Conservation (phyloP, 2,888 invertebrate genomes). For the Boloria euphrosyne region DNA sequence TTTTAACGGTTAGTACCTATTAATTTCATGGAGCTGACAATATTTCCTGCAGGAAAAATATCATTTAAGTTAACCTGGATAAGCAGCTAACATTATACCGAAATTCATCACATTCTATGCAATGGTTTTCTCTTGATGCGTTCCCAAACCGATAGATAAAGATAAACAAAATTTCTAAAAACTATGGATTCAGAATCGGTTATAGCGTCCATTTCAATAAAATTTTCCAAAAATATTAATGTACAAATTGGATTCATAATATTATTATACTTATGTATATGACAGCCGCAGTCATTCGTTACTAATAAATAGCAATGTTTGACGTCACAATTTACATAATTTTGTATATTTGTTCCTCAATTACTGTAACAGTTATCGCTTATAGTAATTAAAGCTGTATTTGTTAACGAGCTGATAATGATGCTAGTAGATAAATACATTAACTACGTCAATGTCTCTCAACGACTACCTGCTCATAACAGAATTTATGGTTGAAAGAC, state of each 20-base stretch:
- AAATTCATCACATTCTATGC: too few species aligned
- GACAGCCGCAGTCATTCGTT: slow-evolving; percentile 18
- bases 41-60: too few species aligned
- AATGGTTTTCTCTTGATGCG: too few species aligned
- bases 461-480: slow-evolving; percentile 17
- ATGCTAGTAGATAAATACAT: slow-evolving; percentile 25
- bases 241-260: background rate
- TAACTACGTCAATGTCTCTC: slow-evolving; percentile 32
- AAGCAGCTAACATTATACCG: too few species aligned
- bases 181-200: too few species aligned
- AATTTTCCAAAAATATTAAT: background rate
- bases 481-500: slow-evolving; percentile 15
- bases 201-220: background rate
- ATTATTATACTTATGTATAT: slow-evolving; percentile 6
- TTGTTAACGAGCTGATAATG: slow-evolving; percentile 38
- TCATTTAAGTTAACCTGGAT: too few species aligned
- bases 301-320: slow-evolving; percentile 27
- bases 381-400: slow-evolving; percentile 31
- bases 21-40: too few species aligned
- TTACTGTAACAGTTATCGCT: slow-evolving; percentile 30
- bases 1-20: too few species aligned
- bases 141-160: too few species aligned
- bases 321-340: slow-evolving; percentile 37
- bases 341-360: slow-evolving; percentile 33
- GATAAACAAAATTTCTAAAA: too few species aligned